Evolutionary conservation across 2,113 vertebrate genomes (phyloP), one percentile per base, ranked within the genome.

Genomic region (Aldabrachelys gigantea): DNA sequence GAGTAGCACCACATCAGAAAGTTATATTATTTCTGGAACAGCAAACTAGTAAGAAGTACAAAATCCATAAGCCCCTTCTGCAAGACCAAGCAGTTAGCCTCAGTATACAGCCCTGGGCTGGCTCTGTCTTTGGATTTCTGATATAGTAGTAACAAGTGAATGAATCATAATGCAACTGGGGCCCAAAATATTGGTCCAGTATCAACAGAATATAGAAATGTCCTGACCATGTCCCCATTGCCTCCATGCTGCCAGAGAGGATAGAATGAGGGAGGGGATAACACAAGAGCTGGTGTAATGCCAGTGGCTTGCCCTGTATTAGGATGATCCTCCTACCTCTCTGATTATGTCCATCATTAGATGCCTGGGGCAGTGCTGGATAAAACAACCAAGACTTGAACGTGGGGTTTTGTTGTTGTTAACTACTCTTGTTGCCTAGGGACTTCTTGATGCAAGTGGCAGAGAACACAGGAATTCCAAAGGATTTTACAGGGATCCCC

Each of bases 1-100:
- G 31, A 86, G 82, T 69, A 86, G 92, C 82, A 62, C 87, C 85
- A 81, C 92, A 65, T 85, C 62, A 85, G 85, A 76, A 94, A 59
- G 82, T 21, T 90, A 35, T 56, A 84, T 87, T 13, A 25, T 13
- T 82, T 85, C 21, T 0, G 2, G 76, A 88, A 82, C 65, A 88
- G 87, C 38, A 8, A 25, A 5, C 75, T 1, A 2, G 65, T 59
- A 57, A 78, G 82, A 89, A 89, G 72, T 80, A 47, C 84, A 69
- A 75, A 62, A 75, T 80, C 50, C 80, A 35, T 7, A 1, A 10
- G 54, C 41, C 27, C 41, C 35, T 93, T 76, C 59, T 81, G 62
- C 83, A 69, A 54, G 22, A 31, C 41, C 2, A 19, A 12, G 82
- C 52, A 41, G 82, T 25, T 53, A 56, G 72, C 6, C 47, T 52